Conservation (phyloP, 2,797 vertebrate genomes). For the Echiichthys vipera region DNA sequence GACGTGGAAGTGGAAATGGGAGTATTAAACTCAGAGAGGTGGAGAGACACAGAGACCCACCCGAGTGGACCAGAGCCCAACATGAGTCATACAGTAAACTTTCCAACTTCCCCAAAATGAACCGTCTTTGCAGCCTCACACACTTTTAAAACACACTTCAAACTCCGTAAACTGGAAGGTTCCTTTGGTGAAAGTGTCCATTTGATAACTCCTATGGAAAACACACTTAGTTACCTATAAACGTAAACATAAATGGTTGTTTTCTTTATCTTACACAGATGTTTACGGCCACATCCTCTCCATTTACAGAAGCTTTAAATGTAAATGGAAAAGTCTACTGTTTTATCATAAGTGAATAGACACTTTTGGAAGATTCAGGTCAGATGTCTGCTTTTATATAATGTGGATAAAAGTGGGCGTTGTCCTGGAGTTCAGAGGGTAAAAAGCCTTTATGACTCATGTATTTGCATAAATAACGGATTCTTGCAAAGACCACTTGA, state of each 20-base stretch:
- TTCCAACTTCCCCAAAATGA: slow-evolving; percentile 65
- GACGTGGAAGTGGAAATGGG: slow-evolving; percentile 59
- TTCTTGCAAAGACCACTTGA: background rate
- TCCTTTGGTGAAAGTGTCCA: background rate
- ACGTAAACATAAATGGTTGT: background rate
- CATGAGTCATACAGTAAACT: slow-evolving; percentile 77
- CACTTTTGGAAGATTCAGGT: too few relatives aligned
- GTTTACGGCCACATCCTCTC: background rate
- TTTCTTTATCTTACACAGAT: background rate
- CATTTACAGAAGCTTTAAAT: background rate
- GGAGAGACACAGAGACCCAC: slow-evolving; percentile 59
- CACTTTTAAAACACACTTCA: too few relatives aligned
- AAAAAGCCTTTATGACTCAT: slow-evolving; percentile 27
- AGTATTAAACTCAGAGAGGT: slow-evolving; percentile 35
- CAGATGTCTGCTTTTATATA: too few relatives aligned
- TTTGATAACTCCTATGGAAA: background rate
- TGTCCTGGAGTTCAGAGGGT: slow-evolving; percentile 34
- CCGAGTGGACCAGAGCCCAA: slow-evolving; percentile 61
- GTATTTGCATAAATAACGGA: slow-evolving; percentile 76
- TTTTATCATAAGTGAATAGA: background rate
- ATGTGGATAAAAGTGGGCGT: slow-evolving; percentile 61
- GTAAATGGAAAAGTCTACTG: background rate
- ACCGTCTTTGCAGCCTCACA: slow-evolving; percentile 11
- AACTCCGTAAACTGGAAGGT: background rate
- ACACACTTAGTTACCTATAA: background rate